These are phyloP conservation scores for Agrochola circellaris DNA, from an alignment of 2,888 invertebrate species.

Conservation along the genomic window DNA sequence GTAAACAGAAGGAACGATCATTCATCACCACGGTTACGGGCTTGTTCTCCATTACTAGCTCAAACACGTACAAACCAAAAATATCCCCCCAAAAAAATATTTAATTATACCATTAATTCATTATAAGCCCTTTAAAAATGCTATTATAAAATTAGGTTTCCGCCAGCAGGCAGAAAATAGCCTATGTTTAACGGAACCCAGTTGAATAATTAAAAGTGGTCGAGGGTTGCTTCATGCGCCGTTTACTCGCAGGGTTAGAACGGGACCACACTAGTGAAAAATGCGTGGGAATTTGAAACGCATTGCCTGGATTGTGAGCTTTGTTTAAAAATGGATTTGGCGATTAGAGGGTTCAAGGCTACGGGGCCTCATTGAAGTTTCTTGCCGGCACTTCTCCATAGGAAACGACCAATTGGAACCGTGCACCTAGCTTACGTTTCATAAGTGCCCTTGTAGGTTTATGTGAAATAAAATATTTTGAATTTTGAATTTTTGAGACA, in stretches of 20 bases:
- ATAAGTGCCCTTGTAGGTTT: too few relatives aligned
- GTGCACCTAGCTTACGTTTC: too few relatives aligned
- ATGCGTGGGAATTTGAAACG: slow-evolving; percentile 22
- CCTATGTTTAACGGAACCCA: slow-evolving; percentile 62
- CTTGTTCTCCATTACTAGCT: not conserved
- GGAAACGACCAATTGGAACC: too few relatives aligned
- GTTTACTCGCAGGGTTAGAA: slow-evolving; percentile 60
- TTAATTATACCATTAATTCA: slow-evolving; percentile 26
- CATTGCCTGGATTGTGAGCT: slow-evolving; percentile 13
- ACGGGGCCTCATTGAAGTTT: too few relatives aligned
- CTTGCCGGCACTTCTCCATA: too few relatives aligned
- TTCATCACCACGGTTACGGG: not conserved
- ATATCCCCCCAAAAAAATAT: slow-evolving; percentile 24
- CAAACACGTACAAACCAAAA: slow-evolving; percentile 18
- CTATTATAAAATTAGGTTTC: slow-evolving; percentile 62
- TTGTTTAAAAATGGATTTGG: slow-evolving; percentile 4
- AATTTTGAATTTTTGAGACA: too few relatives aligned
- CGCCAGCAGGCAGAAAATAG: slow-evolving; percentile 57
- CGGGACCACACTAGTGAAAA: slow-evolving; percentile 15
- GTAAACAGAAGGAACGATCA: not conserved
- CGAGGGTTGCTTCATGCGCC: slow-evolving; percentile 60
- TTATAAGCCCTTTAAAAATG: slow-evolving; percentile 49
- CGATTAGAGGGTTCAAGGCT: not conserved
- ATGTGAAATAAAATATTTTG: too few relatives aligned
- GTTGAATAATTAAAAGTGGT: slow-evolving; percentile 72